These are phyloP conservation scores for Spicauda simplicius DNA, from an alignment of 2,888 invertebrate genomes.

Conservation along the genomic window DNA sequence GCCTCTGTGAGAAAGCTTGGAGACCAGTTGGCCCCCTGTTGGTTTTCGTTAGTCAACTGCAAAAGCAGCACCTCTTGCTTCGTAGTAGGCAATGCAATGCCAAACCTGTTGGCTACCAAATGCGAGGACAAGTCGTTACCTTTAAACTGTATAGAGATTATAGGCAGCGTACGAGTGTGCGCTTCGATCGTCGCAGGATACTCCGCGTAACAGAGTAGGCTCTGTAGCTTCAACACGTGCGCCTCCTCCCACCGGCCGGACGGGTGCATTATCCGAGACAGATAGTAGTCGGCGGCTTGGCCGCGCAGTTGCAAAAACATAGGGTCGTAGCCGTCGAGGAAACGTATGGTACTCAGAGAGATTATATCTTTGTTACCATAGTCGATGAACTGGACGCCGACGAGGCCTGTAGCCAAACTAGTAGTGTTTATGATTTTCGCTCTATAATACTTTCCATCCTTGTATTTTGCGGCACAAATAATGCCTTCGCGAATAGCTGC, in stretches of 20 bases:
- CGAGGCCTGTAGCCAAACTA: slow-evolving; percentile 76
- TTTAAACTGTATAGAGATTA: slow-evolving; percentile 78
- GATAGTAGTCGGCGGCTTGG: slow-evolving; percentile 85
- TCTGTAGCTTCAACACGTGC: slow-evolving; percentile 68
- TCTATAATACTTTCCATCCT: slow-evolving; percentile 87
- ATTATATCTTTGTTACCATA: slow-evolving; percentile 87
- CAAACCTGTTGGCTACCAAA: slow-evolving; percentile 73
- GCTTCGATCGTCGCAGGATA: slow-evolving; percentile 66
- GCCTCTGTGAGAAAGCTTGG: slow-evolving; percentile 57
- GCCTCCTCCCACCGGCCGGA: slow-evolving; percentile 83
- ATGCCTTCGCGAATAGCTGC: slow-evolving; percentile 80
- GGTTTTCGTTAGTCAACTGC: slow-evolving; percentile 56
- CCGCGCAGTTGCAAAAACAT: slow-evolving; percentile 79
- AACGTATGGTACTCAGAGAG: slow-evolving; percentile 84
- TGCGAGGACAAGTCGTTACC: slow-evolving; percentile 78
- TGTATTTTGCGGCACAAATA: slow-evolving; percentile 88
- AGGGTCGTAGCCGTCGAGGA: slow-evolving; percentile 81
- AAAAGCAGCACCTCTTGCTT: slow-evolving; percentile 75
- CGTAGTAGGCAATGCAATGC: slow-evolving; percentile 70
- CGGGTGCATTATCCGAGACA: slow-evolving; percentile 83
- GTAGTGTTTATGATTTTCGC: slow-evolving; percentile 83
- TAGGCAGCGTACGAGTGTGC: slow-evolving; percentile 65
- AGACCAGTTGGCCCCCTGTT: slow-evolving; percentile 60
- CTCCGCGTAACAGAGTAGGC: slow-evolving; percentile 72
- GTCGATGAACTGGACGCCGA: slow-evolving; percentile 88